A percentile compares a stretch with the other conserved stretches of the same genome.
phyloP scores from a whole-genome alignment of 2,888 invertebrate species.

The Gandaritis pyraliata region DNA sequence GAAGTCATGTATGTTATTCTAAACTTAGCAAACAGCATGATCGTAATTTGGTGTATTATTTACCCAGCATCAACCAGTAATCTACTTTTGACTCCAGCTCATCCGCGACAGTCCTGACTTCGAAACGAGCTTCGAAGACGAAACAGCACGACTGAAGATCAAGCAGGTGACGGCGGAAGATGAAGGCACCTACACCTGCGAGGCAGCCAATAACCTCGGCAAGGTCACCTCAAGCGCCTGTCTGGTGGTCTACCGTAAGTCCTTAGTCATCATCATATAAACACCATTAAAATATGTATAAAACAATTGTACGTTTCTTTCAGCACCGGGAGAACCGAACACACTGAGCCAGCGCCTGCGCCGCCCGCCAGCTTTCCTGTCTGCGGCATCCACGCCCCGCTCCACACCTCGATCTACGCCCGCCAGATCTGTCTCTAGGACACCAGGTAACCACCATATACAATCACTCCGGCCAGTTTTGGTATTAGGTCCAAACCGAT shows the following conservation, averaged over 20 bases:
- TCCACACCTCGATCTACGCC: conserved; percentile 89
- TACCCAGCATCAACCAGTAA: neutral
- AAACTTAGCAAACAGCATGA: no score
- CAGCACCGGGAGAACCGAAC: conserved; percentile 94
- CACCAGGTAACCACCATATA: conserved; percentile 62
- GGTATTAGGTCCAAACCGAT: no score
- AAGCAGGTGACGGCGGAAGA: conserved; percentile 93
- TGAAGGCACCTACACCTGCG: conserved; percentile 94
- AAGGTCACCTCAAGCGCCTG: conserved; percentile 92
- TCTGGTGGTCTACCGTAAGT: conserved; percentile 91
- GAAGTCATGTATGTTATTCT: no score
- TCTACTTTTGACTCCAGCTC: conserved; percentile 66
- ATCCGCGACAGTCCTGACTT: conserved; percentile 88
- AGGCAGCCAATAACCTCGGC: conserved; percentile 93
- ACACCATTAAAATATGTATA: neutral
- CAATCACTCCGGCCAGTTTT: neutral
- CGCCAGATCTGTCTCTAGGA: conserved; percentile 83
- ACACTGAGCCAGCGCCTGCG: conserved; percentile 88
- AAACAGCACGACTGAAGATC: conserved; percentile 89
- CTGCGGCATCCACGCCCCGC: conserved; percentile 88
- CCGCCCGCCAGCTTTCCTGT: conserved; percentile 87
- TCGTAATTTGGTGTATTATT: no score
- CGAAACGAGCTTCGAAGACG: conserved; percentile 87
- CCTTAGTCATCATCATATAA: no score
- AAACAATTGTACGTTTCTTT: neutral